Evolutionary conservation across 2,888 invertebrate genomes (phyloP).

Genomic region (Ferrisia virgata): DNA sequence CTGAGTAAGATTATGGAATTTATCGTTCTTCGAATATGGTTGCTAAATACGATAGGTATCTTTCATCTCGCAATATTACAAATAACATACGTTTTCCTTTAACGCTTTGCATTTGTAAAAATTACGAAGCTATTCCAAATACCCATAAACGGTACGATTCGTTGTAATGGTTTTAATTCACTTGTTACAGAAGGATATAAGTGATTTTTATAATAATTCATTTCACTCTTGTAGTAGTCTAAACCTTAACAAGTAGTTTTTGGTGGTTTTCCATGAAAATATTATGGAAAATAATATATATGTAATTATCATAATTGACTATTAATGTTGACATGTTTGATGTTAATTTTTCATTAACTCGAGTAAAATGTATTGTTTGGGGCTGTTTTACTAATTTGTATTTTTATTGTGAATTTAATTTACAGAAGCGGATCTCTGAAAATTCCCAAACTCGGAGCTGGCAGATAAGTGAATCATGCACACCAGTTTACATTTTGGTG

Average conservation of each 20-base stretch:
- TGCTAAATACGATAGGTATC: slow-evolving; percentile 31
- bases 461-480: slow-evolving; percentile 22
- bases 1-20: slow-evolving; percentile 60
- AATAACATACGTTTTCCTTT: neutral
- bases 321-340: too few species aligned
- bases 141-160: neutral
- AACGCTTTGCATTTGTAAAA: neutral
- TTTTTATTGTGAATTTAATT: neutral
- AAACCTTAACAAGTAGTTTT: too few species aligned
- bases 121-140: neutral
- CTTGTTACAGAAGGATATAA: too few species aligned
- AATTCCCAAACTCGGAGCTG: slow-evolving; percentile 42
- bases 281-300: too few species aligned
- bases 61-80: neutral
- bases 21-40: slow-evolving; percentile 49
- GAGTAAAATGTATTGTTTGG: too few species aligned
- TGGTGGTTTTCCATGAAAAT: too few species aligned
- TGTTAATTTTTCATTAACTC: too few species aligned
- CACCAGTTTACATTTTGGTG: slow-evolving; percentile 16
- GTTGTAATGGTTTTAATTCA: neutral
- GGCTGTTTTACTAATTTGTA: too few species aligned
- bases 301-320: too few species aligned
- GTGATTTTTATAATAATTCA: too few species aligned
- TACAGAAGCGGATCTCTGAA: slow-evolving; percentile 42
- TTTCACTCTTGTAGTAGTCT: too few species aligned